Evolutionary conservation across 2,797 vertebrate genomes (phyloP), one percentile per base, ranked within the genome.

Genomic region (Synaphobranchus kaupii): DNA sequence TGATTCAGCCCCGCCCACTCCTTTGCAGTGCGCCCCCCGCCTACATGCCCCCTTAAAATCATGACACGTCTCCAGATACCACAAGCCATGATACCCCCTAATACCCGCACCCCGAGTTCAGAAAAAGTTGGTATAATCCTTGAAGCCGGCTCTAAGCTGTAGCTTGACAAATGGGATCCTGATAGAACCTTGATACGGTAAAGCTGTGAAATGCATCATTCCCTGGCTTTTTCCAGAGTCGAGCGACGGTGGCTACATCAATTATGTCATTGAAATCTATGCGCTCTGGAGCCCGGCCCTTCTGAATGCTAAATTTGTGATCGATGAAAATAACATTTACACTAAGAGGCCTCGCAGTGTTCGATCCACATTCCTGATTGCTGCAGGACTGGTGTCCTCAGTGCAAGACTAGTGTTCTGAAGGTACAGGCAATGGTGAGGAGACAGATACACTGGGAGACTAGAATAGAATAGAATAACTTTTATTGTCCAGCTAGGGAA

Each of bases 261-360:
- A n/a, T 80, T 47, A 25, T 48, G 17, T 84, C 68, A 88, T 31
- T 84, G 58, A 73, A 31, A 76, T 15, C 25, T 66, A 78, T 44
- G 22, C 84, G 60, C 25, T 48, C 58, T 73, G 39, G 8, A 88
- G n/a, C 8, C 44, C 25, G 22, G n/a, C 76, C 76, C 76, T 80
- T 48, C 44, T 9, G 76, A 80, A 80, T 80, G 76, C 5, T 25
- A 80, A 80, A 80, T 48, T 25, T 48, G 20, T 0, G 44, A 47
- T 80, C 76, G 22, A 80, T 80, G 8, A 25, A 80, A 80, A 80
- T 80, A 80, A 80, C 71, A 76, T 76, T 76, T 80, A n/a, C 76
- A 7, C 44, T 80, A 44, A 76, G 76, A 80, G 76, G 39, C 39
- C 10, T 7, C 39, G 2, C 20, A 25, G 6, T 6, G 2, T 80